Conservation (phyloP, 2,113 vertebrate genomes). For the Excalfactoria chinensis region DNA sequence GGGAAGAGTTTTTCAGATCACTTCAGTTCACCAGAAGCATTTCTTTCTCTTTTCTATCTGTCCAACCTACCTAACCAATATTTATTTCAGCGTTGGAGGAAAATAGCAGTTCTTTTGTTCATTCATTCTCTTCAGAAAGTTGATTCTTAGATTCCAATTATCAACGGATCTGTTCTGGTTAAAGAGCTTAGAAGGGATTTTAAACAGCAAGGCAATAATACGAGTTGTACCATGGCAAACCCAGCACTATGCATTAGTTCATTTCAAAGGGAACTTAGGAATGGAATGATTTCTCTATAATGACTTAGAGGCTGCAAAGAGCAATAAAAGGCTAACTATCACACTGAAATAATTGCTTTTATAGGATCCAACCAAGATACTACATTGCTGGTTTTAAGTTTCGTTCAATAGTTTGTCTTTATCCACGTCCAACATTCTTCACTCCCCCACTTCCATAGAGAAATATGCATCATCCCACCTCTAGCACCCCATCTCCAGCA, state of each 20-base stretch:
- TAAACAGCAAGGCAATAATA: background rate
- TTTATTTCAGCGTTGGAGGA: background rate
- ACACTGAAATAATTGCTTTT: background rate
- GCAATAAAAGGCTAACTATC: slow-evolving; percentile 8
- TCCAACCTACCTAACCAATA: background rate
- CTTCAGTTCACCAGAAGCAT: background rate
- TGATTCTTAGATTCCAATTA: slow-evolving; percentile 13
- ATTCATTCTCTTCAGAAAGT: background rate
- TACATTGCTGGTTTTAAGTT: background rate
- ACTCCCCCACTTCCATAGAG: background rate
- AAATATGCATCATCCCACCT: background rate
- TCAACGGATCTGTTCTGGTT: background rate
- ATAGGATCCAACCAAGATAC: slow-evolving; percentile 29
- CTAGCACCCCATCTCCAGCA: fast-evolving
- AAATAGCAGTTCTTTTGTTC: background rate
- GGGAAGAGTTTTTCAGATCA: background rate
- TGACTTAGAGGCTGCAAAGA: slow-evolving; percentile 14
- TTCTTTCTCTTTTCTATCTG: background rate
- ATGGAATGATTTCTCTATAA: slow-evolving; percentile 2
- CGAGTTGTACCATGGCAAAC: background rate
- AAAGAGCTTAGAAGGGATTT: background rate
- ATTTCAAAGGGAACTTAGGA: slow-evolving; percentile 39
- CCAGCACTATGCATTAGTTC: background rate
- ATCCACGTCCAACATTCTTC: background rate
- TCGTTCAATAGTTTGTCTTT: background rate